Evolutionary conservation across 2,888 invertebrate species (phyloP).

Genomic region (Eupelmus urozonus): DNA sequence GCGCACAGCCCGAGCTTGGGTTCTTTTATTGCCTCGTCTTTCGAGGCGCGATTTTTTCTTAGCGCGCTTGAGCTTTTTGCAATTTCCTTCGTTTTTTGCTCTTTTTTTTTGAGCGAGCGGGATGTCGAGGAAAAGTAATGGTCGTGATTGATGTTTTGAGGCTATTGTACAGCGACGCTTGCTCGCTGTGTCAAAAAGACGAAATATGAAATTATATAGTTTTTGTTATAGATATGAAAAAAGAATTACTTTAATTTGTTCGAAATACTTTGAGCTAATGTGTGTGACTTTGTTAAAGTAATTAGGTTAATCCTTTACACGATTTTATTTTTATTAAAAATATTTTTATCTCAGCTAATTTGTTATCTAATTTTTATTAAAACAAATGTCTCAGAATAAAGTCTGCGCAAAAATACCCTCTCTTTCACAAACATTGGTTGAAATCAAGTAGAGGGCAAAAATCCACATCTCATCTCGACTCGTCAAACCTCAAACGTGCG

Average conservation of each 20-base stretch:
- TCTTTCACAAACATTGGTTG: too few relatives aligned
- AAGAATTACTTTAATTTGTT: too few relatives aligned
- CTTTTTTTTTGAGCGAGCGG: neutral
- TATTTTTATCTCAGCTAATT: too few relatives aligned
- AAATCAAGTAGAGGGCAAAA: too few relatives aligned
- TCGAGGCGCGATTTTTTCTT: slow-evolving; percentile 36
- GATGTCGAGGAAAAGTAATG: slow-evolving; percentile 29
- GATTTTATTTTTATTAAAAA: too few relatives aligned
- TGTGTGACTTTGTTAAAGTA: too few relatives aligned
- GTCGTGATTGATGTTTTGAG: slow-evolving; percentile 42
- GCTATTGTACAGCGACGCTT: slow-evolving; percentile 13
- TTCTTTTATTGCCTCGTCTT: slow-evolving; percentile 47
- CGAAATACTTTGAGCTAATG: too few relatives aligned
- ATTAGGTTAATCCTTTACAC: too few relatives aligned
- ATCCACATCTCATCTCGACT: slow-evolving; percentile 15
- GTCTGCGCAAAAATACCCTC: neutral
- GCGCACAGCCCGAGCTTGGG: slow-evolving; percentile 3
- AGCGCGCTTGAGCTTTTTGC: slow-evolving; percentile 40
- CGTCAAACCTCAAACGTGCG: slow-evolving; percentile 50
- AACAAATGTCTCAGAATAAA: neutral
- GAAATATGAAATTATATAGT: slow-evolving; percentile 17
- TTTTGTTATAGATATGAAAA: neutral
- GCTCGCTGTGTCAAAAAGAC: slow-evolving; percentile 2
- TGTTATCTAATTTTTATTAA: too few relatives aligned
- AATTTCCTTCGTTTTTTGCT: slow-evolving; percentile 44